Evolutionary conservation across 1,140 invertebrate species (phyloP), one percentile per base, ranked within the genome.

Genomic region (Heliconius hermathena): DNA sequence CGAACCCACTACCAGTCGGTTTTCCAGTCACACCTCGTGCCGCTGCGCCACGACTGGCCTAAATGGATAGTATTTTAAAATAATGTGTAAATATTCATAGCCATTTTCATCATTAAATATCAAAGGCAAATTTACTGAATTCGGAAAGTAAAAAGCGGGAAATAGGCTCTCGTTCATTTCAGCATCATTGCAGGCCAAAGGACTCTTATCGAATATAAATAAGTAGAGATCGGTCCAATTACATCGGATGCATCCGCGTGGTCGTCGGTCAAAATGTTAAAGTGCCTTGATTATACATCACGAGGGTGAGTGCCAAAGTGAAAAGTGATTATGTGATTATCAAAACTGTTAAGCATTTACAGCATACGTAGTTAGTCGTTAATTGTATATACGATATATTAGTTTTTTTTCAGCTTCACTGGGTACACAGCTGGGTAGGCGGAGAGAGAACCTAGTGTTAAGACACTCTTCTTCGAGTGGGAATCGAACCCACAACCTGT

Each of bases 161-260:
- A 52, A 73, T 73, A 73, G 36, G 38, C 72, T 26, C 72, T 73
- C 72, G 72, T 73, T 73, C 49, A 73, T 73, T 73, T 73, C 72
- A 73, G 46, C 72, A 73, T 73, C 41, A 73, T 73, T 73, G 41
- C 41, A 73, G 46, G 29, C 72, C 72, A 73, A 52, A 73, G 22
- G 73, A 57, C 73, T 74, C 49, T 74, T 54, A 52, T 74, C 73
- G 73, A 74, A 57, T 74, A 74, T 74, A 74, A 74, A 74, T 74
- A 74, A 74, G 49, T 29, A 57, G 49, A 66, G 73, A 73, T 49
- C 26, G 73, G 73, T 52, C 46, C 73, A 74, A 74, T 74, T 74
- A 74, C 73, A 54, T 54, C 73, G 46, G 13, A 29, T 57, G 73
- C 73, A 74, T 33, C 33, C 26, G 49, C 22, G 22, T 66, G 60